These are phyloP conservation scores for Dolichomitus sp. DNA, from an alignment of 2,888 invertebrate genomes.

Conservation along the genomic window DNA sequence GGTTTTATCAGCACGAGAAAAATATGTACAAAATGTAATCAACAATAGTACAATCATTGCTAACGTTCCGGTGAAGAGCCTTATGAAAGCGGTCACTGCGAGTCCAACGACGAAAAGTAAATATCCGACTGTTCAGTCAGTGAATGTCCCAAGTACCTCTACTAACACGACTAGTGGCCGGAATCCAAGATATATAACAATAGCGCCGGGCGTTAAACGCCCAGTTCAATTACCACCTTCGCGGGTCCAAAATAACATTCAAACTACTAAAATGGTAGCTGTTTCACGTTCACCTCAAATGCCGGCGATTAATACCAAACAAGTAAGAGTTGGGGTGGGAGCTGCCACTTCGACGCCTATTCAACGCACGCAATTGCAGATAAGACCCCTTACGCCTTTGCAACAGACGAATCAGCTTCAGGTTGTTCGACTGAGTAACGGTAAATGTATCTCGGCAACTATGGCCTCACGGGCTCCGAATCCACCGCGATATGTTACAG, in stretches of 20 bases:
- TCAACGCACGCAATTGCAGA: background rate
- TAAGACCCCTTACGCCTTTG: background rate
- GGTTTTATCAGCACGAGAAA: background rate
- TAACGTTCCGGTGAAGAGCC: background rate
- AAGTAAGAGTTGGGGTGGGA: background rate
- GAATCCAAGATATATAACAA: background rate
- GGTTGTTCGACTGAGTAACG: constrained; percentile 17
- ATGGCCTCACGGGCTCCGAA: background rate
- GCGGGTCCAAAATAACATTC: background rate
- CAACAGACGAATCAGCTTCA: constrained; percentile 12
- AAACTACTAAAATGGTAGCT: background rate
- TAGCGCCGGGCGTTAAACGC: background rate
- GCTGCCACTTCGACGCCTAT: background rate
- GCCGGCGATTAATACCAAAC: background rate
- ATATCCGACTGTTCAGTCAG: background rate
- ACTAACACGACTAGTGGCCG: background rate
- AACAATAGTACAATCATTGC: background rate
- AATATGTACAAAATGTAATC: background rate
- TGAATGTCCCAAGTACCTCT: background rate
- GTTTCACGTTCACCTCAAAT: background rate
- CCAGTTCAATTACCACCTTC: background rate
- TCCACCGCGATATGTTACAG: background rate
- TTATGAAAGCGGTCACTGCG: background rate
- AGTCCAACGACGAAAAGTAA: background rate
- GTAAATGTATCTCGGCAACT: constrained; percentile 2